Evolutionary conservation across 30 jellyfish, hydroid and myxozoan genomes (phyloP), one percentile per base, ranked within the genome.

Genomic region (Hydractinia echinata): DNA sequence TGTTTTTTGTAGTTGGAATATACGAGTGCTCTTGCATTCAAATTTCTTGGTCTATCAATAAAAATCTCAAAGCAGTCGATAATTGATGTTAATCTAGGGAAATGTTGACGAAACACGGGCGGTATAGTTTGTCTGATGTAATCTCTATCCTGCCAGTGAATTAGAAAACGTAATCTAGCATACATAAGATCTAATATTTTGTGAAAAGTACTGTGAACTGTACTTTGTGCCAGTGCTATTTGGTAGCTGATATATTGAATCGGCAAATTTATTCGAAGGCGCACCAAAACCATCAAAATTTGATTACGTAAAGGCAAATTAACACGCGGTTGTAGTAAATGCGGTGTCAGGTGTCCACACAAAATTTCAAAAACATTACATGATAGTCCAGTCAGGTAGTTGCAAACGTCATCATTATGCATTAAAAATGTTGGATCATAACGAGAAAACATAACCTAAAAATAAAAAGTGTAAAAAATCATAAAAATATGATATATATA

Each of bases 91-190:
- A n/a, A n/a, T n/a, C n/a, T n/a, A n/a, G n/a, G n/a, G n/a, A 56
- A 56, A 56, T 56, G 68, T 56, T 56, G 68, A 9, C n/a, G 10
- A n/a, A 56, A 56, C n/a, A 56, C 68, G 10, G 68, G 68, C 68
- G 68, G 68, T 10, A 56, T 15, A 9, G 68, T 56, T 56, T 56
- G 68, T n/a, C 68, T 3, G 9, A 69, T 68, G 19, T 8, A 16
- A 44, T 73, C 90, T 49, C 87, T 52, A 56, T 83, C 90, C 54
- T 82, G 90, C 90, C 86, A 83, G 30, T 67, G 7, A 14, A 83
- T 67, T 15, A 83, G 73, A 55, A 83, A 71, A 18, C 54, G 44
- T 54, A 83, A 16, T 70, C 72, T 83, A 10, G 56, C 68, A 56
- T 83, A 54, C 87, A 83, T 51, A 52, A 83, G 14, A 54, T 54